Conservation (phyloP, 2,113 vertebrate species). For the Abramis brama region DNA sequence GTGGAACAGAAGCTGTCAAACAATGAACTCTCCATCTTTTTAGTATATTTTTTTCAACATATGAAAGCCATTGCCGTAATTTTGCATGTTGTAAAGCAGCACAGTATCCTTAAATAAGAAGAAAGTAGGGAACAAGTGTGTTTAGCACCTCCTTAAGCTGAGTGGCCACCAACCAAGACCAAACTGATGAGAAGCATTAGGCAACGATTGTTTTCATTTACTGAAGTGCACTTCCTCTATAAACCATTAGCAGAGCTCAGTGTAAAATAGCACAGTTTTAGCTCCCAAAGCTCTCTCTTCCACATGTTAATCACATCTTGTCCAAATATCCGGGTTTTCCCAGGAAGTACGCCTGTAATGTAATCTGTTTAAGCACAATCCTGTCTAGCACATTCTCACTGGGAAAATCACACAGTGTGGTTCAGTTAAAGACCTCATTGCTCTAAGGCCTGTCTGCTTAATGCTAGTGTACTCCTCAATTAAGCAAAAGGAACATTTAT, state of each 20-base stretch:
- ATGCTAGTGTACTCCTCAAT: not conserved
- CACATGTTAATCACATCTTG: conserved; percentile 47
- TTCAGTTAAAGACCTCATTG: not conserved
- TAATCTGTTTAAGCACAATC: conserved; percentile 29
- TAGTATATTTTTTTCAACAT: not conserved
- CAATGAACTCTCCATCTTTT: not conserved
- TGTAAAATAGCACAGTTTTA: conserved; percentile 42
- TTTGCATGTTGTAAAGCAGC: not conserved
- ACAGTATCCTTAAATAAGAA: not conserved
- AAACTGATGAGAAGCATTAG: conserved; percentile 52
- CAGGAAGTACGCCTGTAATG: conserved; percentile 41
- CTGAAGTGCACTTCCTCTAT: conserved; percentile 48
- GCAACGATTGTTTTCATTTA: conserved; percentile 40
- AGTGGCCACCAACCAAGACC: conserved; percentile 35
- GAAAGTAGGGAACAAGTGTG: conserved; percentile 3
- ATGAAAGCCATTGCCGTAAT: not conserved
- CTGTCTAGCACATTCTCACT: conserved; percentile 2
- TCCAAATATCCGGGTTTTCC: conserved; percentile 34
- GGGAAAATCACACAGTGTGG: conserved; percentile 12
- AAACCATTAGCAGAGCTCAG: conserved; percentile 39
- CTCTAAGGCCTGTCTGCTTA: conserved; percentile 5
- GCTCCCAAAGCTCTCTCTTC: conserved; percentile 40
- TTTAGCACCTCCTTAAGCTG: conserved; percentile 16
- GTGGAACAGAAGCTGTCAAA: not conserved
- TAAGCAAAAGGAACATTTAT: not conserved